Evolutionary conservation across 2,113 vertebrate genomes (phyloP).

Genomic region (Chaetops frenatus): DNA sequence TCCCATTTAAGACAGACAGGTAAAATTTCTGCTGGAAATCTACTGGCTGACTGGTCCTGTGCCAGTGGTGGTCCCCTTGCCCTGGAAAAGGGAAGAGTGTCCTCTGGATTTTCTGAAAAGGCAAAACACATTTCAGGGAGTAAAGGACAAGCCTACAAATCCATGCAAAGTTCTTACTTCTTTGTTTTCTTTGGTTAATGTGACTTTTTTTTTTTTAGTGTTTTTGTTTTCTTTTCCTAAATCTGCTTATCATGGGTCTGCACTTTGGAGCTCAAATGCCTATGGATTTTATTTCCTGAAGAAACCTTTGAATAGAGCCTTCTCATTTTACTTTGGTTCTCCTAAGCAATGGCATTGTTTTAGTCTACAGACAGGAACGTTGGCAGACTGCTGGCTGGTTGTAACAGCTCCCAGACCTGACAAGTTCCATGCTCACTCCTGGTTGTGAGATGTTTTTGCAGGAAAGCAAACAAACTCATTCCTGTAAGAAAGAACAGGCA

Average conservation of each 20-base stretch:
- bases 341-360: not conserved
- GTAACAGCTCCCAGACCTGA: not conserved
- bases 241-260: not conserved
- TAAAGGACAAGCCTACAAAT: not conserved
- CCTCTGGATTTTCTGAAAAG: not conserved
- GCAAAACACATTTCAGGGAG: not conserved
- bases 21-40: not conserved
- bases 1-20: not conserved
- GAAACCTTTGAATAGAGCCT: not conserved
- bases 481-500: not conserved
- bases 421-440: not conserved
- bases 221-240: not conserved
- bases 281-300: not conserved
- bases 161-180: not conserved
- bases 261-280: not conserved
- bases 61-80: not conserved
- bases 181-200: not conserved
- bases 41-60: not conserved
- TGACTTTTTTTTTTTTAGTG: not conserved
- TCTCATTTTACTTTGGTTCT: not conserved
- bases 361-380: not conserved
- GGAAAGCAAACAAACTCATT: slow-evolving; percentile 4
- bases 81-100: not conserved
- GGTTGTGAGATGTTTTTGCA: not conserved
- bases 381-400: not conserved